Evolutionary conservation across 2,888 invertebrate species (phyloP).

Genomic region (Aspidiotus destructor): DNA sequence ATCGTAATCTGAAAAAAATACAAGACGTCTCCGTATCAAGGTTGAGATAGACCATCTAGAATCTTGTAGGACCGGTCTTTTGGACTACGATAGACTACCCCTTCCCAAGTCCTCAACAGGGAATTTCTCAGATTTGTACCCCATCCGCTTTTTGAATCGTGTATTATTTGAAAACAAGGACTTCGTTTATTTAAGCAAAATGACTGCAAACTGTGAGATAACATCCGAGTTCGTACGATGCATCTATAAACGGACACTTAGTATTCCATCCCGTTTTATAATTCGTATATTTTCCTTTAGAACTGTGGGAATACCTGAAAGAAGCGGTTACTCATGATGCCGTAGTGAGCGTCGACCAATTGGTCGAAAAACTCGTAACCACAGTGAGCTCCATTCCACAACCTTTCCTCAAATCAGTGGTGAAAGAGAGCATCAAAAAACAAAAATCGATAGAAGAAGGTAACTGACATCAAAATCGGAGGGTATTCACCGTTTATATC

Average conservation of each 20-base stretch:
- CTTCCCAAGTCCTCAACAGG: too few species aligned
- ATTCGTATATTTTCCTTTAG: conserved; percentile 32
- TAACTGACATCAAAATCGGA: background rate
- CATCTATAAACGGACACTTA: background rate
- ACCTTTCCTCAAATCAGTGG: conserved; percentile 38
- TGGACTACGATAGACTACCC: too few species aligned
- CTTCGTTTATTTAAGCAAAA: too few species aligned
- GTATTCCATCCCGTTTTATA: background rate
- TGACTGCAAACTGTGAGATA: too few species aligned
- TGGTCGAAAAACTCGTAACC: conserved; percentile 38
- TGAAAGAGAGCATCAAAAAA: conserved; percentile 39
- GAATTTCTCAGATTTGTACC: too few species aligned
- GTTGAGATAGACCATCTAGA: too few species aligned
- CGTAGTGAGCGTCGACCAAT: conserved; percentile 38
- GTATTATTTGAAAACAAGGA: too few species aligned
- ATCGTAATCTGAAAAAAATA: too few species aligned
- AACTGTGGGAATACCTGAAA: conserved; percentile 39
- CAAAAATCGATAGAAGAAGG: conserved; percentile 36
- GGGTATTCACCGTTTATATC: background rate
- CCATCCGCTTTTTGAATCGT: too few species aligned
- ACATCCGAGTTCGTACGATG: too few species aligned
- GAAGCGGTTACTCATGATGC: conserved; percentile 38
- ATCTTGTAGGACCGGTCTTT: too few species aligned
- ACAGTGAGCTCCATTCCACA: conserved; percentile 38
- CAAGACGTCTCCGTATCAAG: too few species aligned